Evolutionary conservation across 2,888 invertebrate species (phyloP).

Genomic region (Dione vanillae): DNA sequence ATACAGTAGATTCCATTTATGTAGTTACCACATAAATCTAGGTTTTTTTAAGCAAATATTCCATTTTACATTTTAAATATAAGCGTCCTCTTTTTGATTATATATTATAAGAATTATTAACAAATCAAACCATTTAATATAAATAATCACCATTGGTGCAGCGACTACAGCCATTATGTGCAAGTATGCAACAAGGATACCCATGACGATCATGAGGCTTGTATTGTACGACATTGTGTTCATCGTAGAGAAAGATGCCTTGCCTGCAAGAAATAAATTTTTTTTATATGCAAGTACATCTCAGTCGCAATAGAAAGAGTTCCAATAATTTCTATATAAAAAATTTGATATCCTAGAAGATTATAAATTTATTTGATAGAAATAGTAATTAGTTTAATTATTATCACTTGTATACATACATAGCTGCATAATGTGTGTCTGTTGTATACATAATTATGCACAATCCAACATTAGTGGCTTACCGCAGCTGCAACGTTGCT

Average conservation of each 20-base stretch:
- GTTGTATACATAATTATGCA: not conserved
- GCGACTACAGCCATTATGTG: conserved; percentile 61
- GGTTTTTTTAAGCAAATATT: not conserved
- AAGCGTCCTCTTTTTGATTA: too few relatives aligned
- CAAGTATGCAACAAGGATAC: conserved; percentile 60
- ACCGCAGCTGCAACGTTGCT: conserved; percentile 13
- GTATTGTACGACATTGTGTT: conserved; percentile 59
- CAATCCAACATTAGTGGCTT: conserved; percentile 1
- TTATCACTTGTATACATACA: not conserved
- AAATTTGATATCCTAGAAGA: too few relatives aligned
- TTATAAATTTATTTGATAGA: too few relatives aligned
- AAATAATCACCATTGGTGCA: conserved; percentile 67
- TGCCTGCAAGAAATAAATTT: conserved; percentile 4
- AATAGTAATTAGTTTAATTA: not conserved
- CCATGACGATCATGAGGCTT: conserved; percentile 58
- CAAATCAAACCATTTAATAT: not conserved
- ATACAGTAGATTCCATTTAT: not conserved
- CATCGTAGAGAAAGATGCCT: conserved; percentile 55
- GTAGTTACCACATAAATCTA: not conserved
- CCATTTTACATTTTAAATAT: too few relatives aligned
- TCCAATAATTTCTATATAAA: too few relatives aligned
- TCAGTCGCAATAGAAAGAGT: too few relatives aligned
- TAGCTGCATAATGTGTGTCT: not conserved
- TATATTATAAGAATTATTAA: conserved; percentile 3
- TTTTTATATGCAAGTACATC: too few relatives aligned